Base-by-base conservation (phyloP, 1,140 invertebrate genomes). In the Lutraria rhynchaena region DNA sequence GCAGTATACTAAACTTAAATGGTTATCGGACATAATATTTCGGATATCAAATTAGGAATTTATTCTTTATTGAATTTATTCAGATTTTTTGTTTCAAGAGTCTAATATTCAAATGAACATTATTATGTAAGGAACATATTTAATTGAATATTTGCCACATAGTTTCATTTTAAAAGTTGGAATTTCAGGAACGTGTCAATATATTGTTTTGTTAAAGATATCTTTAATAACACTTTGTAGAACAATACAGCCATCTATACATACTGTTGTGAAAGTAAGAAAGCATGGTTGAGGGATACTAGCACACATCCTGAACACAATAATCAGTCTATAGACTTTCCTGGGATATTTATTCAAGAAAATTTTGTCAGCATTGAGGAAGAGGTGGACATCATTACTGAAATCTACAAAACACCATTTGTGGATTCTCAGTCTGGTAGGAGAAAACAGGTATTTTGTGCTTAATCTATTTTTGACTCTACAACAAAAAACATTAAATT, bases 341-440 rank as follows among this genome's bases (percentile, higher is more conserved):
- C 85, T 91, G 93, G 93, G 17, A 89, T 94, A 57, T 82, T 83
- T 60, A 65, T 94, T 2, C 57, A 89, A 17, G 86, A 94, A 74
- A 93, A 98, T 89, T 98, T 99, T 91, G 92, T 99, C 71, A 94
- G 91, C 41, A 85, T 91, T 61, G 89, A 94, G 46, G 98, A 99
- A 92, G 96, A 97, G 88, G 78, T 89, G 0, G 82, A 89, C 17
- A 92, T 99, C 24, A 94, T 96, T 44, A 87, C 93, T 60, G 93
- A 94, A 24, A 95, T 99, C 61, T 97, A 99, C 92, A 90, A 93
- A 69, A 93, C 97, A 61, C 95, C 96, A 4, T 99, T 98, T 98
- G 95, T 96, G 82, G 93, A 94, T 44, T 99, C 98, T 1, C 98
- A 99, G 93, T 99, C 98, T 92, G 99, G 98, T 3, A 94, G 99